Base-by-base conservation (phyloP, 2,797 vertebrate genomes). In the Microctenopoma steveboyesi region DNA sequence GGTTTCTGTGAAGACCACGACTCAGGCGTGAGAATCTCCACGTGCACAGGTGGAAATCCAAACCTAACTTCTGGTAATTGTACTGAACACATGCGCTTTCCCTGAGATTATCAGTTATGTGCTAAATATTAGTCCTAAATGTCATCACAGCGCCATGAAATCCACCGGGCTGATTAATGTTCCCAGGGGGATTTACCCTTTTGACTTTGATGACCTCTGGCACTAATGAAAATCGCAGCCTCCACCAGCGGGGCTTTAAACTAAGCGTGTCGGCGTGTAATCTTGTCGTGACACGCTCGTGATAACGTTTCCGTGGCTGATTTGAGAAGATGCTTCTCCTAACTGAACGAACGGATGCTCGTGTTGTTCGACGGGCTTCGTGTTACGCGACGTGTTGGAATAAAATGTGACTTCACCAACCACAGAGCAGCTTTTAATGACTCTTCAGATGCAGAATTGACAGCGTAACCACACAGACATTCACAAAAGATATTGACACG, bases 131-230 rank as follows among this genome's bases (percentile, higher is more conserved):
- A 35, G 59, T 64, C 37, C 11, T 25, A 55, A 60, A 74, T 37
- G 52, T 72, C 64, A 42, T 15, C 33, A 42, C 47, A 15, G 14
- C 0, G 12, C 65, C 50, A 48, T 67, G 64, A 84, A 75, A 53
- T 64, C 27, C 33, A 58, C 52, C n/a, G 51, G 66, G 74, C 48
- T 50, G 47, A 71, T 77, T 82, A 77, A 53, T 16, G 46, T 60
- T 73, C 59, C 64, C 49, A 0, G 1, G 43, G 50, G 74, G 76
- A 78, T 83, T 61, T 74, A 76, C 71, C 67, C 65, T 55, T 76
- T 61, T 63, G 60, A 65, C 81, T 74, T 48, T 67, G 78, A 82
- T 69, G 72, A 77, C 72, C 74, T 37, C 16, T 14, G 9, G 70
- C 69, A 63, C 49, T 51, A n/a, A 71, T 72, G 67, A 52, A 78